phyloP scores from a whole-genome alignment of 1,140 invertebrate genomes.

The Diprion similis region DNA sequence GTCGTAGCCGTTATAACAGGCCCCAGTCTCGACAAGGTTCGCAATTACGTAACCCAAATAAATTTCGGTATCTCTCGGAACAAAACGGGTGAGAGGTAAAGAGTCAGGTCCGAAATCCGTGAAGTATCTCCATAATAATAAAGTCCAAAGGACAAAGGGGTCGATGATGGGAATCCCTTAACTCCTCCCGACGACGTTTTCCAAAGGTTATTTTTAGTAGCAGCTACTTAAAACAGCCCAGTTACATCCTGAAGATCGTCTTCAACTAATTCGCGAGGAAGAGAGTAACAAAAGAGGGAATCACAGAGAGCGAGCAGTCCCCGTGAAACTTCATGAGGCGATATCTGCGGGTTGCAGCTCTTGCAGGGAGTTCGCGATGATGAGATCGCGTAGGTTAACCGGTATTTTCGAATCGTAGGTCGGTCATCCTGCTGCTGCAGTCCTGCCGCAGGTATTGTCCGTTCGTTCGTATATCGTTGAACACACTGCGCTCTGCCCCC shows the following conservation, averaged over 20 bases:
- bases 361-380: background rate
- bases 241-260: no score
- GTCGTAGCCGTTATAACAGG: background rate
- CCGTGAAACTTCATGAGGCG: no score
- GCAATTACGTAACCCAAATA: background rate
- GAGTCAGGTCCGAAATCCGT: background rate
- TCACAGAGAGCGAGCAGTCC: no score
- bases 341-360: no score
- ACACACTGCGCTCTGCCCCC: background rate
- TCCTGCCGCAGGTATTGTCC: background rate
- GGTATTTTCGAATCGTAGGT: slow-evolving; percentile 8
- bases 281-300: no score
- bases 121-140: background rate
- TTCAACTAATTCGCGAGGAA: no score
- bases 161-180: background rate
- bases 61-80: background rate
- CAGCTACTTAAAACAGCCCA: no score
- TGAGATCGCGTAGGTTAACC: slow-evolving; percentile 2
- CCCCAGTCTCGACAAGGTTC: background rate
- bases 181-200: no score
- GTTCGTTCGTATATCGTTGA: slow-evolving; percentile 8
- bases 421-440: background rate
- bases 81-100: background rate
- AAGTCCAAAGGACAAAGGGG: background rate
- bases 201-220: no score